Conservation (phyloP, 2,113 vertebrate genomes). For the Vulpes lagopus region DNA sequence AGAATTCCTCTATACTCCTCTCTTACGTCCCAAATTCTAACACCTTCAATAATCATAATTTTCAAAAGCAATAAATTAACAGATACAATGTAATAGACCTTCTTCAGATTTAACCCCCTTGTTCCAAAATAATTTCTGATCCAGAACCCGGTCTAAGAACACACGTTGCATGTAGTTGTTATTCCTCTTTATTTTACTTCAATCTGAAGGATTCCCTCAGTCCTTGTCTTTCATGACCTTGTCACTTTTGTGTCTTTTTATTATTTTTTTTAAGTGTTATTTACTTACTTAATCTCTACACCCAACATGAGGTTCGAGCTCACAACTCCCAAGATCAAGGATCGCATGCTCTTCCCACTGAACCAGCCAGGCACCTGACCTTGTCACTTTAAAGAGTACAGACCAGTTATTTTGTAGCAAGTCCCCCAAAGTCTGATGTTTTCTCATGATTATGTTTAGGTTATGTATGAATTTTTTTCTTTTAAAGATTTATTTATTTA, state of each 20-base stretch:
- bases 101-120: neutral
- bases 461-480: neutral
- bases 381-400: neutral
- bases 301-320: too few relatives aligned
- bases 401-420: neutral
- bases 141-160: neutral
- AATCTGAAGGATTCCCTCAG: neutral
- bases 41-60: neutral
- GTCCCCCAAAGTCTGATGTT: neutral
- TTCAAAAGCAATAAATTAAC: neutral
- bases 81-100: neutral
- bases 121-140: neutral
- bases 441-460: neutral
- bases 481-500: too few relatives aligned
- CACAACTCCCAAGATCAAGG: neutral
- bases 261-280: neutral
- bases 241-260: neutral
- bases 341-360: neutral
- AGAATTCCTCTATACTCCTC: neutral
- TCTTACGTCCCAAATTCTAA: neutral
- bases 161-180: neutral
- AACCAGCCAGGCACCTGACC: neutral
- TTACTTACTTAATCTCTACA: neutral
- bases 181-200: neutral
- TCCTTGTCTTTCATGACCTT: neutral